These are phyloP conservation scores for Bergia puertoricense DNA, from an alignment of 92 coral and sea anemone genomes.

Conservation along the genomic window DNA sequence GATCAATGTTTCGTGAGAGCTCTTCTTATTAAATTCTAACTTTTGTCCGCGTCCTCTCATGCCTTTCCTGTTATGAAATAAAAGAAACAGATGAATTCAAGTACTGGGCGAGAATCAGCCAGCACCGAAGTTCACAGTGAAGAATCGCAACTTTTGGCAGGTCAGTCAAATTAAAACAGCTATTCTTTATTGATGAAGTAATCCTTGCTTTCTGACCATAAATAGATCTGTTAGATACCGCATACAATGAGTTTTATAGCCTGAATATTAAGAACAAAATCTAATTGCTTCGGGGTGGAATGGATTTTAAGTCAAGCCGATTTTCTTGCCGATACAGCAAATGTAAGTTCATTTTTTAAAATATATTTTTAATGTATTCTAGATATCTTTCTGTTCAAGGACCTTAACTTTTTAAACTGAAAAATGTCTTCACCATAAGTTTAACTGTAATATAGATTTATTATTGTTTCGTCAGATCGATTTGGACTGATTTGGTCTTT, in stretches of 20 bases:
- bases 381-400: not conserved
- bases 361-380: not conserved
- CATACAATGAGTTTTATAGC: not conserved
- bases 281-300: not conserved
- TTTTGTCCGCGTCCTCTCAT: not conserved
- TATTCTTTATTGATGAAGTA: conserved; percentile 7
- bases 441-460: too few species aligned
- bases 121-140: not conserved
- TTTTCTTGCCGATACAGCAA: not conserved
- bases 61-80: not conserved
- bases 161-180: conserved; percentile 18
- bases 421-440: not conserved
- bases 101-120: not conserved
- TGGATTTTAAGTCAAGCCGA: not conserved
- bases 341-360: not conserved
- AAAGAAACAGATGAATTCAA: not conserved
- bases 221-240: not conserved
- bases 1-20: not conserved
- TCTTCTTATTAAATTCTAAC: too few species aligned
- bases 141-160: not conserved
- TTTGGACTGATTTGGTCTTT: not conserved
- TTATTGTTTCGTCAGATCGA: not conserved
- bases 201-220: conserved; percentile 4
- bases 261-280: not conserved
- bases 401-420: too few species aligned